Base-by-base conservation (phyloP, 2,113 vertebrate species). In the Pterophyllum scalare region DNA sequence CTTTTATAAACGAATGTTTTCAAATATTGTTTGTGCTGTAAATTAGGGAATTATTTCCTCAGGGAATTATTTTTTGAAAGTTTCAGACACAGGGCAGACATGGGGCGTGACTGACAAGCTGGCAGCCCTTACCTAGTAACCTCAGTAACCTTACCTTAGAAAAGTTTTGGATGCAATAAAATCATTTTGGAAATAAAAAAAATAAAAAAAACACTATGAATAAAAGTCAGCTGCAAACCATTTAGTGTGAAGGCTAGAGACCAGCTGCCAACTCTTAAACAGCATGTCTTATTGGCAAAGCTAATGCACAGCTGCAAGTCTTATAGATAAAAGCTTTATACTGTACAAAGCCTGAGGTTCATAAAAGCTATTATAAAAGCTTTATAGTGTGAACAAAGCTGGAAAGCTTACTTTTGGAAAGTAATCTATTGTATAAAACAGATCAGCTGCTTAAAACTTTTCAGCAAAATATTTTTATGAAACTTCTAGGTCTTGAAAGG, bases 151-250 rank as follows among this genome's bases (percentile, higher is more conserved):
- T 82, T 79, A 75, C 52, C 24, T 74, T n/a, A 49, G 61, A 82
- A 87, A 87, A 12, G 22, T 64, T 86, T 58, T 86, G 79, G 75
- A 75, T 85, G 80, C 76, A 88, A 79, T 65, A 86, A 86, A 86
- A 88, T 85, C 31, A 88, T 87, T 89, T 82, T 43, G 24, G 84
- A 90, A 86, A 79, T 74, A 82, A 84, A 85, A 38, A 91, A 90
- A 89, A 85, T 87, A 67, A 57, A 43, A 70, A 49, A 28, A 9
- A 86, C 88, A 79, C 86, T 80, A 79, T 87, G 82, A 58, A 59
- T 81, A 77, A 87, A 84, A 88, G 87, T 91, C 90, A 92, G 87
- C 91, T 94, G 93, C 79, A 90, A 94, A 79, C 87, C 89, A 94
- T 92, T 93, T 89, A 84, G 26, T 88, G 79, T 77, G 74, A 82